Evolutionary conservation across 2,888 invertebrate genomes (phyloP).

Genomic region (Clostera curtula): DNA sequence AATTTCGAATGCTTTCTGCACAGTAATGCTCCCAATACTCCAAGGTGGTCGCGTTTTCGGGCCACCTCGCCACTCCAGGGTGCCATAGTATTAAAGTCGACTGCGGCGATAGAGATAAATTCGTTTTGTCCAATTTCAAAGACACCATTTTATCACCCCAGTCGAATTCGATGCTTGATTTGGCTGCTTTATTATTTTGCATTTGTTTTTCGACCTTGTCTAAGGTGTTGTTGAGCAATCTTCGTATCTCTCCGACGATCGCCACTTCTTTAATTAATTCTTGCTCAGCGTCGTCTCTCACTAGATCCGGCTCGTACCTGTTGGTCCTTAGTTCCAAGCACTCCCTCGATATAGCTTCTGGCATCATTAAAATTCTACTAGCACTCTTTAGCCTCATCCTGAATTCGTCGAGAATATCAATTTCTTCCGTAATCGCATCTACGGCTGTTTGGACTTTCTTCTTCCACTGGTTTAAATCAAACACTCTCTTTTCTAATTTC

Average conservation of each 20-base stretch:
- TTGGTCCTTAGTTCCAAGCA: slow-evolving; percentile 81
- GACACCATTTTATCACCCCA: slow-evolving; percentile 92
- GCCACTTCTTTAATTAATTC: slow-evolving; percentile 85
- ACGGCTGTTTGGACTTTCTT: slow-evolving; percentile 78
- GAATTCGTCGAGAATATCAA: slow-evolving; percentile 77
- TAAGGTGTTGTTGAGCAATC: slow-evolving; percentile 76
- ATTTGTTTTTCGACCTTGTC: slow-evolving; percentile 81
- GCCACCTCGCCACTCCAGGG: slow-evolving; percentile 86
- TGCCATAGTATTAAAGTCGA: slow-evolving; percentile 82
- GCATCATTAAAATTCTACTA: slow-evolving; percentile 78
- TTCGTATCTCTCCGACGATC: slow-evolving; percentile 81
- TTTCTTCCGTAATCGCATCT: slow-evolving; percentile 78
- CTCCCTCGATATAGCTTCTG: slow-evolving; percentile 82
- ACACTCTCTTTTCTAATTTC: slow-evolving; percentile 37
- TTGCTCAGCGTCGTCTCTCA: slow-evolving; percentile 86
- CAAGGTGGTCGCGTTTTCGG: slow-evolving; percentile 79
- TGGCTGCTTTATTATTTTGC: slow-evolving; percentile 83
- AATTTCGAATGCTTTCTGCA: slow-evolving; percentile 82
- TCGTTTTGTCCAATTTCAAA: slow-evolving; percentile 80
- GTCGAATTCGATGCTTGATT: slow-evolving; percentile 86
- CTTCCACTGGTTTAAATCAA: slow-evolving; percentile 78
- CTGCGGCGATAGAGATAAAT: slow-evolving; percentile 78
- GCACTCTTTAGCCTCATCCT: slow-evolving; percentile 79
- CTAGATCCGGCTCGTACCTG: slow-evolving; percentile 83
- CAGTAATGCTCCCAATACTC: slow-evolving; percentile 91